These are phyloP conservation scores for Timandra comae DNA, from an alignment of 2,888 invertebrate species.

Conservation along the genomic window DNA sequence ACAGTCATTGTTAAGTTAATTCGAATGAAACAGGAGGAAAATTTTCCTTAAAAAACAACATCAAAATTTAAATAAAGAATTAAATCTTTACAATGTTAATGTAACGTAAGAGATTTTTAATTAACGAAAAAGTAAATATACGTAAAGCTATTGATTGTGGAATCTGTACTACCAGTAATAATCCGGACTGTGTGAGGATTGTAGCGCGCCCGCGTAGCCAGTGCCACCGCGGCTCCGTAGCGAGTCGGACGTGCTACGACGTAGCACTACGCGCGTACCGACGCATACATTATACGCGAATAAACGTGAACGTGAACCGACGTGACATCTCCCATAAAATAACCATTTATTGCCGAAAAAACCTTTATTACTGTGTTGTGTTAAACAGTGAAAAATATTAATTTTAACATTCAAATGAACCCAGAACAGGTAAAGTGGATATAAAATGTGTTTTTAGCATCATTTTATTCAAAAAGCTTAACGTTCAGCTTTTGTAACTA, in stretches of 20 bases:
- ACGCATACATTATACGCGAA: slow-evolving; percentile 20
- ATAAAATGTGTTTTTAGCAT: slow-evolving; percentile 41
- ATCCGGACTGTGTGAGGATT: slow-evolving; percentile 56
- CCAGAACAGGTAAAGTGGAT: slow-evolving; percentile 43
- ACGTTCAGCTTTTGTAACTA: slow-evolving; percentile 50
- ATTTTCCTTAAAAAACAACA: no score
- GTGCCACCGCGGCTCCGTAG: slow-evolving; percentile 62
- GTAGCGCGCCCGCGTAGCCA: slow-evolving; percentile 61
- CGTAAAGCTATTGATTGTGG: slow-evolving; percentile 60
- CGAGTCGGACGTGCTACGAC: slow-evolving; percentile 37
- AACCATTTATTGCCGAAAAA: no score
- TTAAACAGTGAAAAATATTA: slow-evolving; percentile 21
- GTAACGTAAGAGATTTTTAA: slow-evolving; percentile 4
- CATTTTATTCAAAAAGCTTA: slow-evolving; percentile 44
- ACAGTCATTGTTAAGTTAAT: no score
- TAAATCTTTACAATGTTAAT: not conserved
- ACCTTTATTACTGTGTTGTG: slow-evolving; percentile 39
- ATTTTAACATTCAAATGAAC: slow-evolving; percentile 19
- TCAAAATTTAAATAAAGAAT: no score
- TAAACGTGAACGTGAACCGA: no score
- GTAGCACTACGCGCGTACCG: slow-evolving; percentile 27
- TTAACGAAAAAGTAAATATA: slow-evolving; percentile 22
- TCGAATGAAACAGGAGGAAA: no score
- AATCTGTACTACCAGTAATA: slow-evolving; percentile 66
- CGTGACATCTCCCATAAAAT: no score